Evolutionary conservation across 2,113 vertebrate species (phyloP).

Genomic region (Tiliqua scincoides): DNA sequence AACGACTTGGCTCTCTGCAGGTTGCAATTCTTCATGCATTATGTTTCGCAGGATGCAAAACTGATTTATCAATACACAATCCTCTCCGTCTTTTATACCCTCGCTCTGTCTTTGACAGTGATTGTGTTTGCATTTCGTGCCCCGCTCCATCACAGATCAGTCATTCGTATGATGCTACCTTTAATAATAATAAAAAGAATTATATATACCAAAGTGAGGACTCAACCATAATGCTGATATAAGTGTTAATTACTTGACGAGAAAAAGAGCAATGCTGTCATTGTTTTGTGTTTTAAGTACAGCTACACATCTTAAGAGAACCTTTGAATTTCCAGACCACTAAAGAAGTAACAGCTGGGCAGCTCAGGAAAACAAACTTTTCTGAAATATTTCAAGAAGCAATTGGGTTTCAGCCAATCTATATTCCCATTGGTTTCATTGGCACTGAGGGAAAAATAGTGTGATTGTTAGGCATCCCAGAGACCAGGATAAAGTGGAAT

Average conservation of each 20-base stretch:
- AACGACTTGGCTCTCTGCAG: slow-evolving; percentile 70
- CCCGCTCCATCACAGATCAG: slow-evolving; percentile 3
- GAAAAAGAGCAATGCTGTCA: slow-evolving; percentile 16
- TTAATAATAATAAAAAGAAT: background rate
- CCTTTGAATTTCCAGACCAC: background rate
- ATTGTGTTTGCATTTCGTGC: slow-evolving; percentile 33
- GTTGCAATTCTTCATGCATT: slow-evolving; percentile 65
- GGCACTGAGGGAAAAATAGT: background rate
- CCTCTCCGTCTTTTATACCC: slow-evolving; percentile 27
- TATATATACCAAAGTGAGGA: slow-evolving; percentile 9
- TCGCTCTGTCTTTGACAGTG: slow-evolving; percentile 26
- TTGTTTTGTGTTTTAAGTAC: slow-evolving; percentile 4
- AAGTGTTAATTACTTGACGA: slow-evolving; percentile 23
- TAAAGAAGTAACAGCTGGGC: background rate
- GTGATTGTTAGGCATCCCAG: background rate
- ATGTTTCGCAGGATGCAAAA: slow-evolving; percentile 61
- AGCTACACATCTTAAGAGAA: slow-evolving; percentile 31
- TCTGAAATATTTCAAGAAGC: background rate
- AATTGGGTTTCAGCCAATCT: background rate
- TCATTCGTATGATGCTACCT: background rate
- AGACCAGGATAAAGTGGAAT: no score
- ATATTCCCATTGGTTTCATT: background rate
- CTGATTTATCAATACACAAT: slow-evolving; percentile 65
- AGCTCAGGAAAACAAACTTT: background rate
- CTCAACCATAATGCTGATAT: slow-evolving; percentile 22